Conservation (phyloP, 92 coral and sea anemone genomes). For the Plumapathes pennacea region DNA sequence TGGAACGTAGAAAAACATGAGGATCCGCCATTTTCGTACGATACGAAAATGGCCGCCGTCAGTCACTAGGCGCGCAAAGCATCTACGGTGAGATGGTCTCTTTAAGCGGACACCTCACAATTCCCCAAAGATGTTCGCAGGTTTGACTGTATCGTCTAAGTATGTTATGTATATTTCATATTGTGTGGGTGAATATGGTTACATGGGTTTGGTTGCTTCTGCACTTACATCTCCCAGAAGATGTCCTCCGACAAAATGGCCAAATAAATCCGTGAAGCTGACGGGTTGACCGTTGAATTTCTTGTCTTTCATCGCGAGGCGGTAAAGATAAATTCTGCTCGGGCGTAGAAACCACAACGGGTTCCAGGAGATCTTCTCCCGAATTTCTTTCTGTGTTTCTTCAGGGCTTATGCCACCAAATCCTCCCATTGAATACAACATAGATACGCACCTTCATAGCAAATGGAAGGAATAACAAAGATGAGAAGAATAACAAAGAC, state of each 20-base stretch:
- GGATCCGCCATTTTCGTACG: too few species aligned
- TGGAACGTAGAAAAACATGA: too few species aligned
- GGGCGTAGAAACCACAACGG: conserved; percentile 40
- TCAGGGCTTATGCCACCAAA: conserved; percentile 11
- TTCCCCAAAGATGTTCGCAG: too few species aligned
- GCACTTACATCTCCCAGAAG: conserved; percentile 52
- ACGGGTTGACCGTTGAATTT: conserved; percentile 73
- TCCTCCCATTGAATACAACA: conserved; percentile 30
- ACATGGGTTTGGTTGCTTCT: background rate
- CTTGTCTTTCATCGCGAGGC: conserved; percentile 51
- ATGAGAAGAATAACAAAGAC: too few species aligned
- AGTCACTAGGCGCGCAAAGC: too few species aligned
- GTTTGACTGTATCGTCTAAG: too few species aligned
- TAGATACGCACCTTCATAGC: conserved; percentile 37
- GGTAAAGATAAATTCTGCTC: too few species aligned
- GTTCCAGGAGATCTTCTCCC: conserved; percentile 30
- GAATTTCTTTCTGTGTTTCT: conserved; percentile 22
- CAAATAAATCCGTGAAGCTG: conserved; percentile 79
- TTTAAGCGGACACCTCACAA: too few species aligned
- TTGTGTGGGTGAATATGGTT: background rate
- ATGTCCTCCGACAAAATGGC: conserved; percentile 68
- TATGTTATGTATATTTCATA: too few species aligned
- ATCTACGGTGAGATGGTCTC: too few species aligned
- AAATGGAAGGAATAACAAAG: background rate
- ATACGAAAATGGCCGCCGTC: too few species aligned